phyloP scores from a whole-genome alignment of 1,140 invertebrate genomes.

The Luehdorfia chinensis region DNA sequence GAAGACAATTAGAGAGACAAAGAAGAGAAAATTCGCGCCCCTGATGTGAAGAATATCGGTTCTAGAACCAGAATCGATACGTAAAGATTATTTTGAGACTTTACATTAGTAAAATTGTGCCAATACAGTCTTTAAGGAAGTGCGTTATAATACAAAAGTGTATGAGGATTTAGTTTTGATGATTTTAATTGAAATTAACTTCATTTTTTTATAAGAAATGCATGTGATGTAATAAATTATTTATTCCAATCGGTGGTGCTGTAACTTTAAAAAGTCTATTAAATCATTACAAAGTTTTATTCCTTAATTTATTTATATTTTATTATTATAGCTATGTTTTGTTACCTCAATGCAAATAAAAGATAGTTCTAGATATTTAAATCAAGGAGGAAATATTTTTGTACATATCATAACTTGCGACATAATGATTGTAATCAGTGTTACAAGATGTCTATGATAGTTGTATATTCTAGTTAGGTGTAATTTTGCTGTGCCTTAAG shows the following conservation, averaged over 20 bases:
- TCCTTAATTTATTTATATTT: conserved; percentile 27
- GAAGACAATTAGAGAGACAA: conserved; percentile 62
- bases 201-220: conserved; percentile 32
- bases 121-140: conserved; percentile 33
- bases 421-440: conserved; percentile 55
- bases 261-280: conserved; percentile 31
- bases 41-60: conserved; percentile 75
- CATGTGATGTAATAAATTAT: conserved; percentile 32
- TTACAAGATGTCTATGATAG: conserved; percentile 67
- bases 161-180: conserved; percentile 28
- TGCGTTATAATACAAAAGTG: conserved; percentile 41
- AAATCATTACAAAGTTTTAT: conserved; percentile 21
- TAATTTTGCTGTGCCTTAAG: conserved; percentile 74
- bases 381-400: conserved; percentile 68
- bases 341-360: no score
- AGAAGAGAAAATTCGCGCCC: conserved; percentile 57
- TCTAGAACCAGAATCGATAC: conserved; percentile 57
- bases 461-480: conserved; percentile 63
- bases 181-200: conserved; percentile 29
- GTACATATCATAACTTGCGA: conserved; percentile 73
- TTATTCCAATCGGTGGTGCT: conserved; percentile 48
- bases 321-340: no score
- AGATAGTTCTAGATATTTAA: conserved; percentile 51
- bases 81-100: conserved; percentile 16
- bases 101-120: conserved; percentile 52